These are phyloP conservation scores for Dryomyza anilis DNA, from an alignment of 2,888 invertebrate genomes.

Conservation along the genomic window DNA sequence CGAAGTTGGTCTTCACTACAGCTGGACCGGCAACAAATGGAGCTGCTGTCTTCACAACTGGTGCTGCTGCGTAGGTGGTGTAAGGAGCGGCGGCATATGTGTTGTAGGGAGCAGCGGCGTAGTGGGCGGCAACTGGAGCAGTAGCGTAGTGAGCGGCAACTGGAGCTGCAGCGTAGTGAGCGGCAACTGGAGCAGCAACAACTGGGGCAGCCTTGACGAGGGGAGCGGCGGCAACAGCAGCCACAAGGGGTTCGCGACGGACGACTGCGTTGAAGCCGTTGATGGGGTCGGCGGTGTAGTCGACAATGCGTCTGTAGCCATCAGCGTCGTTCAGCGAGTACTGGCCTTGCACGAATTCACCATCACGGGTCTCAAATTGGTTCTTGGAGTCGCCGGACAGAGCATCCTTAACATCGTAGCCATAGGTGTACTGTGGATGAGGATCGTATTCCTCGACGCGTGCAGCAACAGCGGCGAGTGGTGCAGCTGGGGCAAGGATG, in stretches of 20 bases:
- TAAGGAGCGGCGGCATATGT: conserved; percentile 39
- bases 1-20: conserved; percentile 53
- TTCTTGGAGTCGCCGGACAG: conserved; percentile 60
- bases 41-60: conserved; percentile 42
- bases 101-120: conserved; percentile 27
- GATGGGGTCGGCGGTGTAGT: conserved; percentile 59
- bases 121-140: conserved; percentile 27
- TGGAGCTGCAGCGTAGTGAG: conserved; percentile 41
- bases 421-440: conserved; percentile 60
- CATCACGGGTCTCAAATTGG: conserved; percentile 60
- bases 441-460: conserved; percentile 58
- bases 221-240: conserved; percentile 45
- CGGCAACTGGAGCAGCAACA: conserved; percentile 41
- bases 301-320: conserved; percentile 59
- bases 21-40: conserved; percentile 48
- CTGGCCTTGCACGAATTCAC: conserved; percentile 60
- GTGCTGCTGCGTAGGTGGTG: conserved; percentile 43
- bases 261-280: conserved; percentile 62
- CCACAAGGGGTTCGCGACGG: conserved; percentile 55
- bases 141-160: conserved; percentile 43
- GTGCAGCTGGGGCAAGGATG: conserved; percentile 49
- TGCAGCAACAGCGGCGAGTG: conserved; percentile 46
- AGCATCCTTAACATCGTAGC: conserved; percentile 60
- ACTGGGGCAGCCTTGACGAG: conserved; percentile 34
- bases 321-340: conserved; percentile 61